Evolutionary conservation across 2,113 vertebrate genomes (phyloP).

Genomic region (Pontoporia blainvillei): DNA sequence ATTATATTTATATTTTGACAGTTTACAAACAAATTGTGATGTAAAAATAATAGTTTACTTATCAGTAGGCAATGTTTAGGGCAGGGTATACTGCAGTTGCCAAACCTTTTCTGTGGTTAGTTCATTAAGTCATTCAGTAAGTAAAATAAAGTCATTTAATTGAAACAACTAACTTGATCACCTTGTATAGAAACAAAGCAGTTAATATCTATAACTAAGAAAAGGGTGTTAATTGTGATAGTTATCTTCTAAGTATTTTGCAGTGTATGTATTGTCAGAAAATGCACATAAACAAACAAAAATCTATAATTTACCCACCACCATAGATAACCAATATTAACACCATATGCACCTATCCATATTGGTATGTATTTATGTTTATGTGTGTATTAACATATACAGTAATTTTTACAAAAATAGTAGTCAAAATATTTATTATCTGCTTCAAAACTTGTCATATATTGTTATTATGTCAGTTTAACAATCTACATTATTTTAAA

Average conservation of each 20-base stretch:
- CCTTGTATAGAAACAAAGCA: neutral
- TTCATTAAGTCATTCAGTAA: neutral
- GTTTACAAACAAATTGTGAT: neutral
- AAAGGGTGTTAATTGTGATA: neutral
- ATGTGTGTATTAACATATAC: neutral
- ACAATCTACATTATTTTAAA: neutral
- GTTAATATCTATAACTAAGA: neutral
- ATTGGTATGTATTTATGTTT: neutral
- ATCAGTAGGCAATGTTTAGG: neutral
- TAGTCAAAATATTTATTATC: neutral
- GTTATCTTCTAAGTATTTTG: neutral
- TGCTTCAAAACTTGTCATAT: neutral
- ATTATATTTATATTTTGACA: neutral
- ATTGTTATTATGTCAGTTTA: neutral
- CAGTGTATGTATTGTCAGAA: neutral
- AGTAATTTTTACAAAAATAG: neutral
- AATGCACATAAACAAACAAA: neutral
- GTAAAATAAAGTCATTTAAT: slow-evolving; percentile 9
- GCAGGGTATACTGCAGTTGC: neutral
- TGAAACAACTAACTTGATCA: neutral
- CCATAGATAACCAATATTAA: neutral
- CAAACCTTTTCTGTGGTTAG: neutral
- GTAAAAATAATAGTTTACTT: neutral
- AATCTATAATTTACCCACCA: neutral
- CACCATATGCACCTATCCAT: neutral